A percentile compares a stretch with the other conserved stretches of the same genome.
phyloP scores from a whole-genome alignment of 2,888 invertebrate genomes.

The Nemotelus nigrinus region DNA sequence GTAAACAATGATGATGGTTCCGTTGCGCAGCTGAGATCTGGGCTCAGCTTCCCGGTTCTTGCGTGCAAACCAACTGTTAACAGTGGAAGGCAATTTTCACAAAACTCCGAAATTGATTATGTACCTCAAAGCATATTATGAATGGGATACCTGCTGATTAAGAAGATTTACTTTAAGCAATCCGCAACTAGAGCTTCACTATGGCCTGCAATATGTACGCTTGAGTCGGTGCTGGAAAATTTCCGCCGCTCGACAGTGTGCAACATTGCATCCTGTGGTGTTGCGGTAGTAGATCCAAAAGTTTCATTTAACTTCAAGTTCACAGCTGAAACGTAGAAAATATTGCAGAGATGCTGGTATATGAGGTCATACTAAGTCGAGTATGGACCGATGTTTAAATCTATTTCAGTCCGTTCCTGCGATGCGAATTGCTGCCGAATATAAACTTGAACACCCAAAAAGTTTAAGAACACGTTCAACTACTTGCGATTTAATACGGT shows the following conservation, averaged over 20 bases:
- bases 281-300: not conserved
- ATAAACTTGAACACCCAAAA: too few species aligned
- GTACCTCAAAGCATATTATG: not conserved
- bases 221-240: not conserved
- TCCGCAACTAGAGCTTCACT: not conserved
- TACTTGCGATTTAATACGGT: too few species aligned
- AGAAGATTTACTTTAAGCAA: not conserved
- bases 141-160: constrained; percentile 6
- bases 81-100: not conserved
- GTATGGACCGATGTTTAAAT: too few species aligned
- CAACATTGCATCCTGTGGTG: not conserved
- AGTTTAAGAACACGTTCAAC: too few species aligned
- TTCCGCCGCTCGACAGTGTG: not conserved
- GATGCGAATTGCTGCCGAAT: too few species aligned
- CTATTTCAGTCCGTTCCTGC: too few species aligned
- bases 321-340: not conserved
- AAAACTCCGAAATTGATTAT: constrained; percentile 29
- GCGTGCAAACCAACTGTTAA: constrained; percentile 13
- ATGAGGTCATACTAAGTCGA: too few species aligned
- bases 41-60: not conserved
- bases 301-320: not conserved
- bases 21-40: not conserved
- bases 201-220: not conserved
- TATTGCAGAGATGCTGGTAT: too few species aligned
- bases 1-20: not conserved